Evolutionary conservation across 1,140 invertebrate species (phyloP), one percentile per base, ranked within the genome.

Genomic region (Drosophila triauraria): DNA sequence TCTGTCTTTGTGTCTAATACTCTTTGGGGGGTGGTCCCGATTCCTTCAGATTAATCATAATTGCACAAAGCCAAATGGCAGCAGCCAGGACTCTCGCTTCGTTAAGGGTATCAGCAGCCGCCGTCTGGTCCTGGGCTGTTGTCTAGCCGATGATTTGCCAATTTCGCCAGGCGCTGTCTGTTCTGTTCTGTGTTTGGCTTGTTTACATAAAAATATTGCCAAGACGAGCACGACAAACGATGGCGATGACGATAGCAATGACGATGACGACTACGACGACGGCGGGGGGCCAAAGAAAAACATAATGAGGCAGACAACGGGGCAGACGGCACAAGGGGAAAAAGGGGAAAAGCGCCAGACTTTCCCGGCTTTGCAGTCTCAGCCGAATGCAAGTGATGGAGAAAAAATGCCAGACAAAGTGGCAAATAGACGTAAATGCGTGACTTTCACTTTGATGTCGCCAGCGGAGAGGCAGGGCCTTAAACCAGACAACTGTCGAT

Each of bases 371-470:
- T 71, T 65, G 70, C 46, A 74, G 27, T 60, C 60, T 43, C 54
- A 27, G 68, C 17, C 68, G 25, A 80, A 50, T 79, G 77, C 77
- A 80, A 68, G 69, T 27, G 43, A 4, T 23, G 53, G 42, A 50
- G 38, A 27, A 46, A 63, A 59, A 61, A 30, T 23, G 51, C 50
- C 82, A 86, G 82, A 85, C 82, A 85, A 85, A 81, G 82, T 85
- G 82, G 82, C 71, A 86, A 86, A 85, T 71, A 85, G 75, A 85
- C 65, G 78, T 65, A 86, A 85, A 86, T 61, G 82, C 82, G 82
- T 85, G 82, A 85, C 82, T 85, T 85, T 85, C 82, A 85, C 82
- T 85, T 85, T 85, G 82, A 85, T 85, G 78, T 85, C 53, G 56
- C 62, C 48, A 32, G n/a, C 15, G 42, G 46, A 40, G 23, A 2